Conservation (phyloP, 2,113 vertebrate species). For the Lagopus leucura region DNA sequence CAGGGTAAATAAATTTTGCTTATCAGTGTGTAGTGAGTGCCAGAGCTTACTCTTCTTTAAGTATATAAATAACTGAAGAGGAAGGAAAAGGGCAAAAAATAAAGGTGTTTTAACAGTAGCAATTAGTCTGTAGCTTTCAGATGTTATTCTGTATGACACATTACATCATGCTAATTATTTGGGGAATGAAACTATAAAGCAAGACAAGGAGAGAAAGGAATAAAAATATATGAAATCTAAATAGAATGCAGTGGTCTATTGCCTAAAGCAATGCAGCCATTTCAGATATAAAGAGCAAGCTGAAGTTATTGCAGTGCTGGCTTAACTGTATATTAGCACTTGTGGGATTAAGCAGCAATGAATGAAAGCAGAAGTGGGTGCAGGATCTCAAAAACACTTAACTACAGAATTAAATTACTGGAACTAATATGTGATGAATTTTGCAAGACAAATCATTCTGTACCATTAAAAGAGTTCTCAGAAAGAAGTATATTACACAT, state of each 20-base stretch:
- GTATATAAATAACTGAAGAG: neutral
- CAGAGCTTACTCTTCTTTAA: neutral
- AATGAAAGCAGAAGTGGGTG: neutral
- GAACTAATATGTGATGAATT: neutral
- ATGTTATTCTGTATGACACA: neutral
- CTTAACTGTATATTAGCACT: neutral
- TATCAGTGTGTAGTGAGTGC: neutral
- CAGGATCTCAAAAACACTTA: neutral
- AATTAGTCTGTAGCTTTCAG: slow-evolving; percentile 19
- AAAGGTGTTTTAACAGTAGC: slow-evolving; percentile 9
- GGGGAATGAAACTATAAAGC: neutral
- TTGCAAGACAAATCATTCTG: neutral
- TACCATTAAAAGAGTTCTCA: neutral
- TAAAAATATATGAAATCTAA: neutral
- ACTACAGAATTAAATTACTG: neutral
- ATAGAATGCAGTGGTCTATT: neutral
- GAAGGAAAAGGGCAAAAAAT: fast-evolving
- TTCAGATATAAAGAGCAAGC: neutral
- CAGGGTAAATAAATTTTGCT: slow-evolving; percentile 13
- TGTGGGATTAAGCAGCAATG: neutral
- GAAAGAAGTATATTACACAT: neutral
- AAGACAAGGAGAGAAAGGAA: neutral
- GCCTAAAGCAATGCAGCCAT: slow-evolving; percentile 15
- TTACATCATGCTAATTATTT: slow-evolving; percentile 26
- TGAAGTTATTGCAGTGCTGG: neutral